These are phyloP conservation scores for Megastigmus dorsalis DNA, from an alignment of 2,888 invertebrate species.

Conservation along the genomic window DNA sequence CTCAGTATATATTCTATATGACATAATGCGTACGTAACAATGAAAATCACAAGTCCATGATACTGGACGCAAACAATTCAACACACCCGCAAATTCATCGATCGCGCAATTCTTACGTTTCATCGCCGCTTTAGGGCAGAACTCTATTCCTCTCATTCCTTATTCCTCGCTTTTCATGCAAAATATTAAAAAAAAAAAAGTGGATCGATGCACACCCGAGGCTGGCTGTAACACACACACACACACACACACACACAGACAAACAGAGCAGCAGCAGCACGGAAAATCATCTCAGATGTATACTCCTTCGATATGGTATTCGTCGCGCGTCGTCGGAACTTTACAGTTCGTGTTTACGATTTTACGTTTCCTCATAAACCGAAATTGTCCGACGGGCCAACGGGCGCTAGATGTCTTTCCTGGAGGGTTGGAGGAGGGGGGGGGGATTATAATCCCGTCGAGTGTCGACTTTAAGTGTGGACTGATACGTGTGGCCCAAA, in stretches of 20 bases:
- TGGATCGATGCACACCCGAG: too few relatives aligned
- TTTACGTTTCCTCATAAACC: conserved; percentile 66
- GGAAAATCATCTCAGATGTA: conserved; percentile 46
- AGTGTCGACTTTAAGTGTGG: conserved; percentile 37
- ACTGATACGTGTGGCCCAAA: conserved; percentile 21
- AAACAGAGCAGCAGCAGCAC: neutral
- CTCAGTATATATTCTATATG: too few relatives aligned
- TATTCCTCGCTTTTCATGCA: neutral
- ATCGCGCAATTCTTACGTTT: too few relatives aligned
- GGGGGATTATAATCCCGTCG: conserved; percentile 39
- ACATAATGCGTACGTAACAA: too few relatives aligned
- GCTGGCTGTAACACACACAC: too few relatives aligned
- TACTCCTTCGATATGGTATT: conserved; percentile 62
- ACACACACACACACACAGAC: too few relatives aligned
- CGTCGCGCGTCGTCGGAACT: conserved; percentile 55
- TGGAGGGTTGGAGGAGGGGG: too few relatives aligned
- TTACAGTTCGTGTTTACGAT: conserved; percentile 66
- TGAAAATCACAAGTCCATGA: too few relatives aligned
- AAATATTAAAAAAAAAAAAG: conserved; percentile 8
- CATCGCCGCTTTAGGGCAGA: too few relatives aligned
- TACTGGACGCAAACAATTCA: too few relatives aligned
- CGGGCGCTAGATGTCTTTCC: conserved; percentile 39
- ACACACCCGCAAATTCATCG: too few relatives aligned
- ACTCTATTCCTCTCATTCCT: too few relatives aligned
- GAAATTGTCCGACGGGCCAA: conserved; percentile 61